Conservation (phyloP, 2,888 invertebrate species). For the Meganola albula region DNA sequence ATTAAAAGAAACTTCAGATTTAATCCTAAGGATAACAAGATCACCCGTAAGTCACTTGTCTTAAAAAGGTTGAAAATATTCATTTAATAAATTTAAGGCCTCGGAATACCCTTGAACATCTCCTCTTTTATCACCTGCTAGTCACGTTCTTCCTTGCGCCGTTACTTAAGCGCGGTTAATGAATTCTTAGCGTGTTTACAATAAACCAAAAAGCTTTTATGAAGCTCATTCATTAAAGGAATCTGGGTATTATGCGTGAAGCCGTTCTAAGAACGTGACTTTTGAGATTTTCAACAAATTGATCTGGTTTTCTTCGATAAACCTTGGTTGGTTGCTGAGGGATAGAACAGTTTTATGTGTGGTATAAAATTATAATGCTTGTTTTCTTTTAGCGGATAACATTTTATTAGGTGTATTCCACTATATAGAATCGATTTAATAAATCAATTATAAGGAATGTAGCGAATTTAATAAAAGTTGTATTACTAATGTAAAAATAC, state of each 20-base stretch:
- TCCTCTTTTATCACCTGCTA: slow-evolving; percentile 52
- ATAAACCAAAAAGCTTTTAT: slow-evolving; percentile 65
- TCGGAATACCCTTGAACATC: slow-evolving; percentile 39
- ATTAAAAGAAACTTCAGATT: too few species aligned
- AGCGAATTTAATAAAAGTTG: too few species aligned
- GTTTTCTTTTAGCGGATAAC: slow-evolving; percentile 9
- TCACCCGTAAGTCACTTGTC: too few species aligned
- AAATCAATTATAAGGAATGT: too few species aligned
- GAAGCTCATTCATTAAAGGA: slow-evolving; percentile 57
- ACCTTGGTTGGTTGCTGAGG: slow-evolving; percentile 34
- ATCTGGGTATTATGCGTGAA: slow-evolving; percentile 59
- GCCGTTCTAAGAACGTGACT: slow-evolving; percentile 54
- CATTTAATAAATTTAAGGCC: slow-evolving; percentile 49
- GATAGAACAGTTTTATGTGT: slow-evolving; percentile 32
- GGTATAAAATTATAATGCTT: slow-evolving; percentile 30
- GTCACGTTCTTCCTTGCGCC: slow-evolving; percentile 51
- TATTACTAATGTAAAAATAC: too few species aligned
- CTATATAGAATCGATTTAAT: too few species aligned
- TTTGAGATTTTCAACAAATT: slow-evolving; percentile 47
- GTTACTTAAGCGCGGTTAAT: slow-evolving; percentile 49
- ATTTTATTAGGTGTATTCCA: too few species aligned
- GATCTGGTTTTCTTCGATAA: slow-evolving; percentile 39
- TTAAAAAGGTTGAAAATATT: slow-evolving; percentile 37
- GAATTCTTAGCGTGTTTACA: slow-evolving; percentile 68
- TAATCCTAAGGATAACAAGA: too few species aligned